Evolutionary conservation across 2,113 vertebrate genomes (phyloP).

Genomic region (Lagopus muta): DNA sequence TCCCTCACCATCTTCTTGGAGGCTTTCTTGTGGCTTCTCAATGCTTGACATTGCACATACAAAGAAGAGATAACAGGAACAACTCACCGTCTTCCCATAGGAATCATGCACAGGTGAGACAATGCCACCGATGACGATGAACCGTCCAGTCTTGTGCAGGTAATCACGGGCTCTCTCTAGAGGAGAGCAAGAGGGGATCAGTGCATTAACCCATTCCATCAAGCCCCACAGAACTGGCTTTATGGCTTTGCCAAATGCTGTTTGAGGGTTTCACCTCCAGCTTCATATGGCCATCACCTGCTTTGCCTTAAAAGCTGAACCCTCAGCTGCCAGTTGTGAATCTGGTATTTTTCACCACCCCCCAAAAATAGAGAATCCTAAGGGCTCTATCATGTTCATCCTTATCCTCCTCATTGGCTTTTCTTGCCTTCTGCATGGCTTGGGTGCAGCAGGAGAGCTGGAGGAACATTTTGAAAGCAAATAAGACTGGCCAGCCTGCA

Average conservation of each 20-base stretch:
- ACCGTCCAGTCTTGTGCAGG: constrained; percentile 93
- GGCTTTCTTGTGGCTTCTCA: neutral
- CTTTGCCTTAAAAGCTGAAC: neutral
- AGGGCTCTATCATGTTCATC: neutral
- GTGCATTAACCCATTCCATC: neutral
- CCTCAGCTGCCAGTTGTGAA: neutral
- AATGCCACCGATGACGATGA: constrained; percentile 98
- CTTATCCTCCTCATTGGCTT: neutral
- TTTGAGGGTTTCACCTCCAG: neutral
- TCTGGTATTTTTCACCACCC: neutral
- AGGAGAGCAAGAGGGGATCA: neutral
- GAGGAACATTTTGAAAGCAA: neutral
- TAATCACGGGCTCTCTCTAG: constrained; percentile 95
- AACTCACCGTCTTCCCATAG: constrained; percentile 92
- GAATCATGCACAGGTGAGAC: constrained; percentile 98
- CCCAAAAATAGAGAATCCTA: neutral
- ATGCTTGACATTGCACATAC: fast-evolving
- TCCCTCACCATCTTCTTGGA: neutral
- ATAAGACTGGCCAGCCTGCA: neutral
- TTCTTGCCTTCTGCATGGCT: neutral
- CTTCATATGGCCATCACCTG: neutral
- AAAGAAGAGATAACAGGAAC: too few relatives aligned
- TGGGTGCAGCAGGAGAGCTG: neutral
- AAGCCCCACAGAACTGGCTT: fast-evolving
- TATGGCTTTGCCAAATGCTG: neutral